Percentiles rank a stretch among this genome's conserved stretches.
Evolutionary conservation across 2,113 vertebrate genomes (phyloP).

Genomic region (rat (Rattus norvegicus)): DNA sequence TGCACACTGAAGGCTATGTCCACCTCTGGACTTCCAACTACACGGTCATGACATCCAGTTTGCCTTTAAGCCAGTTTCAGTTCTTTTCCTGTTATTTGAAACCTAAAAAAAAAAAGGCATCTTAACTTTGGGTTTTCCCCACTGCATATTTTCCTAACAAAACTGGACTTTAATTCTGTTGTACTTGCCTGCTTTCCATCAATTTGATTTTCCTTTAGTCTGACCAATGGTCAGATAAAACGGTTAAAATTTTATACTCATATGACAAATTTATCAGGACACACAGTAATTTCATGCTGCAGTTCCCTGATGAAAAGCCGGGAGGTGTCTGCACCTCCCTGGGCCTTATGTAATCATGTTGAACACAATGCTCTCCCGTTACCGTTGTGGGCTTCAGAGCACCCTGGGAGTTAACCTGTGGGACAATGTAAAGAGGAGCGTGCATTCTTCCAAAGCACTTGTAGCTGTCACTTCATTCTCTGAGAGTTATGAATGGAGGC

Average conservation of each 20-base stretch:
- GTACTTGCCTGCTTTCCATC: not conserved
- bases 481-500: slow-evolving; percentile 77
- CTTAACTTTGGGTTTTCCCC: not conserved
- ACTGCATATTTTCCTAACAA: not conserved
- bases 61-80: not conserved
- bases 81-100: not conserved
- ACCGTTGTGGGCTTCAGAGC: slow-evolving; percentile 46
- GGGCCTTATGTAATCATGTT: not conserved
- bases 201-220: not conserved
- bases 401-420: slow-evolving; percentile 67
- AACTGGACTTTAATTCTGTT: not conserved
- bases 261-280: not conserved
- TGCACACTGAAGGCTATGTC: not conserved
- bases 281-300: slow-evolving; percentile 24
- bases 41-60: not conserved
- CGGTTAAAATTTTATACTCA: slow-evolving; percentile 34
- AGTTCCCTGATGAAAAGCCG: not conserved
- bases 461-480: slow-evolving; percentile 72
- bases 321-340: not conserved
- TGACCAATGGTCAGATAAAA: not conserved
- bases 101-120: not conserved
- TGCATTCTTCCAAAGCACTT: slow-evolving; percentile 73
- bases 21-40: not conserved
- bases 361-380: slow-evolving; percentile 39
- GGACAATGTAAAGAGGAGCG: slow-evolving; percentile 64